Evolutionary conservation across 2,113 vertebrate species (phyloP).

Genomic region (Origma solitaria): DNA sequence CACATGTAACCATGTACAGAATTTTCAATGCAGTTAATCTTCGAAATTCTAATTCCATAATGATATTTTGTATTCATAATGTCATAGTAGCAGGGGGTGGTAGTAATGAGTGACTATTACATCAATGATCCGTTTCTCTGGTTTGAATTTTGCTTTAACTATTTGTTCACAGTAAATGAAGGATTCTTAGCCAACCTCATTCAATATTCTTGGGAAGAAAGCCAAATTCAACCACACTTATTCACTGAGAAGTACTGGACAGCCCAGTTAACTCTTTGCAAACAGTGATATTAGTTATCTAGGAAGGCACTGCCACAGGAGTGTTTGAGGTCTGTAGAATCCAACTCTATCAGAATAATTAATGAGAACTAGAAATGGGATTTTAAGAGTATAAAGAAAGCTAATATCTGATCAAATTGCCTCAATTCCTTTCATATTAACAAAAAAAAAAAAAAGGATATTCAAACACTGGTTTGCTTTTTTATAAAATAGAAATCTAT

Average conservation of each 20-base stretch:
- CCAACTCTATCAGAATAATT: not conserved
- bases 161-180: conserved; percentile 19
- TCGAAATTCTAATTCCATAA: not conserved
- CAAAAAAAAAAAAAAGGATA: fast-evolving
- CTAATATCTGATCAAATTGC: not conserved
- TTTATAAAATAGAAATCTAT: not conserved
- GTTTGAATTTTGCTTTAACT: conserved; percentile 27
- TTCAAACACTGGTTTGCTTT: not conserved
- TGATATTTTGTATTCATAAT: not conserved
- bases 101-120: not conserved
- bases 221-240: not conserved
- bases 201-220: not conserved
- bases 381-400: not conserved
- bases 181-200: not conserved
- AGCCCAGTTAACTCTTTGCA: not conserved
- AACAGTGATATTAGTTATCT: not conserved
- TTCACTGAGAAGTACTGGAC: not conserved
- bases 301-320: not conserved
- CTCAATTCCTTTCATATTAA: not conserved
- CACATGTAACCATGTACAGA: not conserved
- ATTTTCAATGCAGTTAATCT: not conserved
- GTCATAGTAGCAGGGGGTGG: not conserved
- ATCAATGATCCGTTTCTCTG: not conserved
- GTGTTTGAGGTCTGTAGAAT: not conserved
- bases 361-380: not conserved